Base-by-base conservation (phyloP, 2,888 invertebrate species). In the Nyleta sp. region DNA sequence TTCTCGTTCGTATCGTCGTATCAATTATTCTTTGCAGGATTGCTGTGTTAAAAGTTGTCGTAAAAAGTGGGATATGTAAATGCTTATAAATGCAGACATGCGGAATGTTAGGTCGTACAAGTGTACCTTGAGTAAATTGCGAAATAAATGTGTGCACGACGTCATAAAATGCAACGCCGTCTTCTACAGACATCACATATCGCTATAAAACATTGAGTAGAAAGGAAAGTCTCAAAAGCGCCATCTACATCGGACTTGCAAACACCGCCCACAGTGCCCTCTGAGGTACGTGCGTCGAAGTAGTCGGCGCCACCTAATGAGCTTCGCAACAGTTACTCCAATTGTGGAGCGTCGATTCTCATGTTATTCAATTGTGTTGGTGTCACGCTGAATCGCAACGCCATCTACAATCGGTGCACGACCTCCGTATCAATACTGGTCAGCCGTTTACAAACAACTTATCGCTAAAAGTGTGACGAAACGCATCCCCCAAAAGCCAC, bases 21-120 rank as follows among this genome's bases (percentile, higher is more conserved):
- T 15, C 13, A 40, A 13, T 38, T 55, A 55, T 22, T 55, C 8
- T 2, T 22, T 38, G 38, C 38, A 55, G 13, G n/a, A 7, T 13
- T 6, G 18, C 2, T 11, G 13, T 24, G 35, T 35, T 33, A 11
- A 53, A 60, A 60, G 17, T 15, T 18, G 17, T 46, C 46, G 33
- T 35, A 33, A 57, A 68, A 68, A 28, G 10, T 42, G 17, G 13
- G 59, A 70, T 59, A 70, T 70, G 70, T 70, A 50, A 70, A 59
- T 22, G 15, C 20, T 13, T 59, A 50, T 55, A 72, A 72, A 72
- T 72, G 55, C 62, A 62, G 60, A 13, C 0, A 5, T 18, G n/a
- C 11, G 48, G 35, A 72, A 60, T 72, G 60, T 55, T 44, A 38
- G n/a, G 33, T 53, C 31, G 48, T 52, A 31, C 15, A 7, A 40